Evolutionary conservation across 2,888 invertebrate species (phyloP).

Genomic region (Drosophila diplacantha): DNA sequence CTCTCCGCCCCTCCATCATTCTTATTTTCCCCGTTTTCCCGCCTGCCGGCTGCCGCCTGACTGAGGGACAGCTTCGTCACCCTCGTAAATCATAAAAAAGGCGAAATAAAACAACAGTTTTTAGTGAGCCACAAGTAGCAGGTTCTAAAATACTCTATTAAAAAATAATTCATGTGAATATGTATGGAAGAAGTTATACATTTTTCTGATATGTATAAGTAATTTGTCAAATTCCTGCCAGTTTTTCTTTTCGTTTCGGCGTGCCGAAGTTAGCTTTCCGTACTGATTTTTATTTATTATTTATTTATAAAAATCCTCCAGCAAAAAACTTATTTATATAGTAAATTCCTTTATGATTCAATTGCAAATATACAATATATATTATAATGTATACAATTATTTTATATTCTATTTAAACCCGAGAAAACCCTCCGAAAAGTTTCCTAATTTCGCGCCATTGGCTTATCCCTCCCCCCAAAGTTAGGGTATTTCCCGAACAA

Average conservation of each 20-base stretch:
- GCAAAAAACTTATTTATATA: too few species aligned
- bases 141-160: neutral
- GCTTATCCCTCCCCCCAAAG: neutral
- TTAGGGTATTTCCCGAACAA: neutral
- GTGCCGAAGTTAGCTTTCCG: too few species aligned
- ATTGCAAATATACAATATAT: neutral
- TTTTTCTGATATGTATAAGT: too few species aligned
- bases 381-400: too few species aligned
- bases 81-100: constrained; percentile 62
- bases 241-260: too few species aligned
- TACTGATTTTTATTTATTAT: too few species aligned
- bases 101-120: constrained; percentile 10
- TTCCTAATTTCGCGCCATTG: too few species aligned
- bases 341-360: too few species aligned
- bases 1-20: neutral
- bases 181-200: too few species aligned
- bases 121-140: neutral
- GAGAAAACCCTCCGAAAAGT: neutral
- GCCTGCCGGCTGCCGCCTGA: neutral
- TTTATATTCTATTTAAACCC: neutral
- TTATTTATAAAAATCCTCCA: too few species aligned
- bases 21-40: neutral
- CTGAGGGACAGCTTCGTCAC: constrained; percentile 11
- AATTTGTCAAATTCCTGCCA: too few species aligned
- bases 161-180: too few species aligned